Conservation (phyloP, 1,140 invertebrate genomes). For the Zelostemma sp. region DNA sequence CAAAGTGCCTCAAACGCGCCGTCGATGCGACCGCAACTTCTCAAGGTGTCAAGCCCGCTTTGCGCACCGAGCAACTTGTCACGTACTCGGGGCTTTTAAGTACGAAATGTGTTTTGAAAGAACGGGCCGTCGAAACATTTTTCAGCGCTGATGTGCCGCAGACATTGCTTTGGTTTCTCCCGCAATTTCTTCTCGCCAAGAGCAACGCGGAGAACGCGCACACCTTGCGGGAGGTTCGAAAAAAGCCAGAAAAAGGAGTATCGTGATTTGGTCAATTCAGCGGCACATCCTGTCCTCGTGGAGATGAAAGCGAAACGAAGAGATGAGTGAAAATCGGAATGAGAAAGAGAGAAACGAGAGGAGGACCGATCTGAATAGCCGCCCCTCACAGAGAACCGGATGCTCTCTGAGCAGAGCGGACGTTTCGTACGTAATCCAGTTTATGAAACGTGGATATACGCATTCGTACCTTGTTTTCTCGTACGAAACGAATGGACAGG, state of each 20-base stretch:
- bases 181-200: no score
- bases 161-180: no score
- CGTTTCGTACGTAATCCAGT: slow-evolving; percentile 61
- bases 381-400: slow-evolving; percentile 60
- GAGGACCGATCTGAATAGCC: slow-evolving; percentile 53
- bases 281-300: slow-evolving; percentile 39
- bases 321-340: slow-evolving; percentile 55
- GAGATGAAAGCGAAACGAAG: slow-evolving; percentile 37
- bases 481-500: slow-evolving; percentile 59
- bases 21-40: slow-evolving; percentile 38
- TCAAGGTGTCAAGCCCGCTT: slow-evolving; percentile 43
- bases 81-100: background rate
- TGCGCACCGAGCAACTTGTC: slow-evolving; percentile 24
- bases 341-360: slow-evolving; percentile 35
- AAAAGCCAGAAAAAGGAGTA: background rate
- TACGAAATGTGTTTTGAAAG: background rate
- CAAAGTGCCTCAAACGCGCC: slow-evolving; percentile 42
- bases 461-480: slow-evolving; percentile 49
- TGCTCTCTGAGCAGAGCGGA: slow-evolving; percentile 53
- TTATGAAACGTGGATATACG: slow-evolving; percentile 56
- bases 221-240: background rate
- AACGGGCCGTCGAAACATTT: no score
- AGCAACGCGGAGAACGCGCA: no score
- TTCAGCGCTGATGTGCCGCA: no score
- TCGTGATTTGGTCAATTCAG: slow-evolving; percentile 18